phyloP scores from a whole-genome alignment of 2,888 invertebrate species.

The Harmothoe impar region DNA sequence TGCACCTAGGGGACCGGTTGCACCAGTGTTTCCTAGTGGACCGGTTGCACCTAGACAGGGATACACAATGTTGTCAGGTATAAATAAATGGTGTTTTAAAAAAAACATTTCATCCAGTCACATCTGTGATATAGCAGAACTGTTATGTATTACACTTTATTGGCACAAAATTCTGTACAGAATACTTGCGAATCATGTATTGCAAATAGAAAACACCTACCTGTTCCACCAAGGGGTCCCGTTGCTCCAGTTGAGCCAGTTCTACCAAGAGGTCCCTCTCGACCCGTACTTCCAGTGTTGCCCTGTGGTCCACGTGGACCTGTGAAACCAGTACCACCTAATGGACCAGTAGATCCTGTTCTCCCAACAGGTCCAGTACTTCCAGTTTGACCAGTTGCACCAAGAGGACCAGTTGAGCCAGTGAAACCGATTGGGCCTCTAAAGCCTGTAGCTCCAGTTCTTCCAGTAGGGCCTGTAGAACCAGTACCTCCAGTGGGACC shows the following conservation, averaged over 20 bases:
- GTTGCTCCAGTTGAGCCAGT: constrained; percentile 64
- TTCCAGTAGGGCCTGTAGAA: constrained; percentile 56
- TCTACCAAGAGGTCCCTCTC: constrained; percentile 55
- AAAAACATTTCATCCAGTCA: no score
- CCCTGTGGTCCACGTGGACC: constrained; percentile 58
- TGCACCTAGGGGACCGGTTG: not conserved
- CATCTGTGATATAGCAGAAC: no score
- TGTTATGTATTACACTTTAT: no score
- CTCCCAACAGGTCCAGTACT: constrained; percentile 63
- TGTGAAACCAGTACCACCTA: constrained; percentile 62
- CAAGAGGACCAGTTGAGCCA: constrained; percentile 60
- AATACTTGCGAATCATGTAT: no score
- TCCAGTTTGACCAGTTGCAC: constrained; percentile 63
- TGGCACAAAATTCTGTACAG: not conserved
- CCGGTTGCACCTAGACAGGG: constrained; percentile 29
- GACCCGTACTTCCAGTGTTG: constrained; percentile 56
- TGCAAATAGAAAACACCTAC: not conserved
- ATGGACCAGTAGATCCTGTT: constrained; percentile 64
- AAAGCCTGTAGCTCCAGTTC: constrained; percentile 61
- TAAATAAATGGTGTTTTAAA: no score
- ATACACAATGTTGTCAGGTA: no score
- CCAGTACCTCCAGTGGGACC: constrained; percentile 65
- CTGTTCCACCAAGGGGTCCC: constrained; percentile 63
- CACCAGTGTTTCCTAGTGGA: not conserved
- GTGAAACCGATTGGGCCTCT: constrained; percentile 54